Conservation (phyloP, 1,140 invertebrate species). For the Zaprionus capensis region DNA sequence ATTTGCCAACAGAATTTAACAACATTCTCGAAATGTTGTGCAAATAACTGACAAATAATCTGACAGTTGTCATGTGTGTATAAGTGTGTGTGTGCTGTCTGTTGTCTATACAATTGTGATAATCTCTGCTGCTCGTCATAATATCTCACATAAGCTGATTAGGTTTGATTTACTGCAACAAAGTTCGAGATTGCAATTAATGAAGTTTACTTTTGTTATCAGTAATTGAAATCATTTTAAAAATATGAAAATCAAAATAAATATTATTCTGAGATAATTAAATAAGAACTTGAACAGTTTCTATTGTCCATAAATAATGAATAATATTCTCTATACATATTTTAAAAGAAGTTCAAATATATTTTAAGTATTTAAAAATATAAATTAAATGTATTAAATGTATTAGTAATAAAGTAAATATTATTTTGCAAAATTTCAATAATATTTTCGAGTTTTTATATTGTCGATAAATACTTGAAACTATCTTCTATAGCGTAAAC, state of each 20-base stretch:
- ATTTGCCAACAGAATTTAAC: neutral
- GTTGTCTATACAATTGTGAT: slow-evolving; percentile 1
- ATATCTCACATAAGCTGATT: neutral
- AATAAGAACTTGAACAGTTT: neutral
- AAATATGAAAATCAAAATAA: neutral
- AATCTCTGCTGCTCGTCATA: neutral
- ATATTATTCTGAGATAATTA: neutral
- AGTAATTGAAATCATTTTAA: neutral
- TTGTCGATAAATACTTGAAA: neutral
- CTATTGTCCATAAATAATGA: no score
- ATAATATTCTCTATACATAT: no score
- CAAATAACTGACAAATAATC: slow-evolving; percentile 12
- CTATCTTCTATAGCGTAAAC: neutral
- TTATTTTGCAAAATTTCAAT: neutral
- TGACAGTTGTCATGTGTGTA: neutral
- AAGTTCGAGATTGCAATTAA: neutral
- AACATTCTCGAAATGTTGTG: slow-evolving; percentile 16
- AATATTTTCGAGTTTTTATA: neutral
- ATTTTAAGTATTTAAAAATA: neutral
- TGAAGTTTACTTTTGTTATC: neutral
- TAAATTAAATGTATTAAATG: neutral
- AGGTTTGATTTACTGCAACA: neutral
- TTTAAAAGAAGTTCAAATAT: no score
- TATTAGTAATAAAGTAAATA: neutral
- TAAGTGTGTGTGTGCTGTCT: neutral